These are phyloP conservation scores for Bombus fervidus DNA, from an alignment of 1,140 invertebrate species.

Conservation along the genomic window DNA sequence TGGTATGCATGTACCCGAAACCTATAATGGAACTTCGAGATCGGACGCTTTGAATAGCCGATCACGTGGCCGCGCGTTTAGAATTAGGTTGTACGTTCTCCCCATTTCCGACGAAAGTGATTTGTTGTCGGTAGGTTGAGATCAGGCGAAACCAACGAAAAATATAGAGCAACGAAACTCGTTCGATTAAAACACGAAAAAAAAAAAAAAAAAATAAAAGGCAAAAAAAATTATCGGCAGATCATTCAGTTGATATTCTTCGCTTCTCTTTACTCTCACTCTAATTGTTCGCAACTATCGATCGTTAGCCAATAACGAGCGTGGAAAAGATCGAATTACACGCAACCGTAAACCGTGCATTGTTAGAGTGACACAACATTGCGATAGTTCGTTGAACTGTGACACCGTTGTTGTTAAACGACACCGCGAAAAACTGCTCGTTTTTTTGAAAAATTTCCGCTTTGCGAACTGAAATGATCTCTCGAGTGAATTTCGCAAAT, in stretches of 20 bases:
- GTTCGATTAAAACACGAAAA: not conserved
- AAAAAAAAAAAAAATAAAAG: slow-evolving; percentile 3
- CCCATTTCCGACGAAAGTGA: not conserved
- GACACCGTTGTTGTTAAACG: not conserved
- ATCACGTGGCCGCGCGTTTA: slow-evolving; percentile 41
- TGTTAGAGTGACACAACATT: slow-evolving; percentile 20
- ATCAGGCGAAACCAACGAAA: not conserved
- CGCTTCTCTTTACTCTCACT: slow-evolving; percentile 8
- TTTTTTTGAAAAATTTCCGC: not conserved
- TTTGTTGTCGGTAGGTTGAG: not conserved
- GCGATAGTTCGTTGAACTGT: slow-evolving; percentile 18
- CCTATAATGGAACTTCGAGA: slow-evolving; percentile 63
- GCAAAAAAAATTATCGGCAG: not conserved
- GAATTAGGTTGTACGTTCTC: slow-evolving; percentile 11
- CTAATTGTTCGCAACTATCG: slow-evolving; percentile 60
- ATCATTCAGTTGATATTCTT: not conserved
- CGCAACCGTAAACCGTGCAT: slow-evolving; percentile 19
- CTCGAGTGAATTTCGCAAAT: not conserved
- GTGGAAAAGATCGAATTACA: slow-evolving; percentile 47
- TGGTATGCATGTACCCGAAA: slow-evolving; percentile 58
- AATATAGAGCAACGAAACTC: not conserved
- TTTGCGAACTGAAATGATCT: not conserved
- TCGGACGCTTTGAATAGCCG: slow-evolving; percentile 61
- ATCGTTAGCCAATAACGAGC: slow-evolving; percentile 39
- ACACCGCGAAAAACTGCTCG: not conserved